Base-by-base conservation (phyloP, 1,140 invertebrate species). In the Maniola jurtina region DNA sequence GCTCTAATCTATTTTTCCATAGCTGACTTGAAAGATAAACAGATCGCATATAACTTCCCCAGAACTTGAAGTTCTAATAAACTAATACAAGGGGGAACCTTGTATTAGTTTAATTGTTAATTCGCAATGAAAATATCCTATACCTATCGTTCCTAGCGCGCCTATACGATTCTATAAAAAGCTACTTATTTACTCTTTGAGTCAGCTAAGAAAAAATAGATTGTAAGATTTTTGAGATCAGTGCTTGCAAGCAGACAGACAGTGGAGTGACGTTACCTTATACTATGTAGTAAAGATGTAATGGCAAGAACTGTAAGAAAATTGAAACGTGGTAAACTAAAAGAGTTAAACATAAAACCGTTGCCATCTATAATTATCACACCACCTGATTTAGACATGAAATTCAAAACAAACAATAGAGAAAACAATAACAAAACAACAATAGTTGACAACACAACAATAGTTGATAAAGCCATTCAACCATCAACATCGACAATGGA, bases 231-330 rank as follows among this genome's bases (percentile, higher is more conserved):
- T 25, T 25, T 25, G 25, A 25, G 25, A 25, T 25, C 25, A 25
- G 4, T 25, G 25, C 25, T 25, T 25, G 25, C 73, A 56, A 54
- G 36, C 56, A 33, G 71, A 54, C 40, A 2, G 8, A 13, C 13
- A 5, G 13, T 42, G 40, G 40, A 5, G 5, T 10, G 40, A 42
- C 40, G 5, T 13, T 10, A 42, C 13, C 8, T 42, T 13, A 52
- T 61, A 76, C 75, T 77, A 78, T 62, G 50, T 55, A 45, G 68
- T 76, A 83, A 90, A 69, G 83, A 88, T 89, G 89, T 87, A 71
- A 91, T 91, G 90, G 90, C 89, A 58, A 91, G 84, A 68, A 91
- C 84, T 68, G 89, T 91, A 65, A 87, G 88, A 65, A 88, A 85
- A 83, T 71, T 91, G 48, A 91, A 91, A 73, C 82, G 87, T 60